Percentiles rank a stretch among this genome's conserved stretches.
phyloP scores from a whole-genome alignment of 2,888 invertebrate genomes.

The Hypena proboscidalis region DNA sequence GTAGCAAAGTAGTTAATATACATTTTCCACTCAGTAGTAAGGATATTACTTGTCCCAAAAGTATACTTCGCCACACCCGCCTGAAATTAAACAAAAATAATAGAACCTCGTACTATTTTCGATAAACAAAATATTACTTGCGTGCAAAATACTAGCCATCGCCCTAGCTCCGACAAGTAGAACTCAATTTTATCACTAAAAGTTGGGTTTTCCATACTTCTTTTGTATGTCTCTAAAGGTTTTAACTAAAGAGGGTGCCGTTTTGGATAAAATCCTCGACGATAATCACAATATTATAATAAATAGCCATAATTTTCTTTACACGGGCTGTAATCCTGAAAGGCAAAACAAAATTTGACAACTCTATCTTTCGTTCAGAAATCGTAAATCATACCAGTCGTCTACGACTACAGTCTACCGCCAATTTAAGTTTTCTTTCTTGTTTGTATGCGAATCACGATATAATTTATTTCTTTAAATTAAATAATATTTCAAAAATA shows the following conservation, averaged over 20 bases:
- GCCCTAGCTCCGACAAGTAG: slow-evolving; percentile 88
- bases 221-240: slow-evolving; percentile 11
- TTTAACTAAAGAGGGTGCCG: slow-evolving; percentile 36
- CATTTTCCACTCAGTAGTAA: slow-evolving; percentile 91
- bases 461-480: too few species aligned
- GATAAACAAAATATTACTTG: slow-evolving; percentile 21
- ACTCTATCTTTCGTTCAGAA: slow-evolving; percentile 39
- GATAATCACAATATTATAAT: slow-evolving; percentile 29
- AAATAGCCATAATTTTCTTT: slow-evolving; percentile 44
- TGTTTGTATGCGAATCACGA: too few species aligned
- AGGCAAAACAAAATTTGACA: slow-evolving; percentile 54
- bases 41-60: slow-evolving; percentile 91
- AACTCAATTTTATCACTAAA: slow-evolving; percentile 88
- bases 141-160: slow-evolving; percentile 84
- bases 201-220: slow-evolving; percentile 74
- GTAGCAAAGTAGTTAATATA: slow-evolving; percentile 89
- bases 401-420: too few species aligned
- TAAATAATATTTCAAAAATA: too few species aligned
- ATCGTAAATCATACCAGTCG: slow-evolving; percentile 2
- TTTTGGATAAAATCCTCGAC: slow-evolving; percentile 32
- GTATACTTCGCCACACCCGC: slow-evolving; percentile 90
- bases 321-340: slow-evolving; percentile 24
- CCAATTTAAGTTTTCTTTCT: too few species aligned
- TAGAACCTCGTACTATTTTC: slow-evolving; percentile 3
- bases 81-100: slow-evolving; percentile 63